Base-by-base conservation (phyloP, 64 coral and sea anemone species). In the Montipora foliosa region DNA sequence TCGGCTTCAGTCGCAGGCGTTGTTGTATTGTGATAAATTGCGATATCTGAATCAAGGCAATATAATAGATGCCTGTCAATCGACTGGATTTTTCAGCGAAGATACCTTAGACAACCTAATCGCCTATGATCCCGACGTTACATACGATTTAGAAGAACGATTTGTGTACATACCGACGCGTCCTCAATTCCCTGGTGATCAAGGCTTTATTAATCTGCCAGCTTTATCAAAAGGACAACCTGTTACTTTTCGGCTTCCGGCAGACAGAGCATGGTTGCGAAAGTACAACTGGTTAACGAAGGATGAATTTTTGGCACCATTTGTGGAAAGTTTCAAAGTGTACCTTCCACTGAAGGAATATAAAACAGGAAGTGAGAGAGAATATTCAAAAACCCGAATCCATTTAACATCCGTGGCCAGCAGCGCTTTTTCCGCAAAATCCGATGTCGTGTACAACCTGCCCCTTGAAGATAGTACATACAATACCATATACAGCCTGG, bases 301-400 rank as follows among this genome's bases (percentile, higher is more conserved):
- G 15, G 78, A 53, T 12, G 89, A 91, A 19, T 24, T 44, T 10
- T 58, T 82, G 20, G 89, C 89, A 73, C 89, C 79, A 8, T 91
- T 72, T 50, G 89, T 91, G 9, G 22, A 79, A 5, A 91, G 89
- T 11, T 72, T 91, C 24, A 91, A 91, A 46, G 6, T 91, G 19
- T 91, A 91, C 53, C 89, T 91, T 71, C 89, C 89, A 6, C 79
- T 91, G 10, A 73, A 73, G 14, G 64, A 91, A 15, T 91, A 91
- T 25, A 52, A 72, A 73, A 74, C 45, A 16, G 75, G 80, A 3
- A 20, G 44, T 44, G 49, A 57, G 8, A 68, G 81, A 37, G 22
- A 79, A 15, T 16, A 57, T 14, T 81, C 89, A 44, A 73, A n/a
- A 79, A 91, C 89, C 17, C 89, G 66, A 4, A 73, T 79, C 53